Percentiles rank a stretch among this genome's conserved stretches.
Conservation (phyloP, 1,140 invertebrate species). For the Triops cancriformis region DNA sequence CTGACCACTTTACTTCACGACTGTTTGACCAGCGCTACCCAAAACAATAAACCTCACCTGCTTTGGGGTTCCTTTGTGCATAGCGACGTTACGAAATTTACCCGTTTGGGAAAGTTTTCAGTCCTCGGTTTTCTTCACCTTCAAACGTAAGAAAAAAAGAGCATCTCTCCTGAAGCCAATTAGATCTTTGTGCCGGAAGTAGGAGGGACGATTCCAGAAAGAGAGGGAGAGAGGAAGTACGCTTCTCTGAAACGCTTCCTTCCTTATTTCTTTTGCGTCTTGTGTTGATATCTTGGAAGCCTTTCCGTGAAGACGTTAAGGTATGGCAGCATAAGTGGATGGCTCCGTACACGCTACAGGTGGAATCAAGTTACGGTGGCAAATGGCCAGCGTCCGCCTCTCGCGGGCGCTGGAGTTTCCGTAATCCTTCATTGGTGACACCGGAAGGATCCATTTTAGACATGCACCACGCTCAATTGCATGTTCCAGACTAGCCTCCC, state of each 20-base stretch:
- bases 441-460: conserved; percentile 13
- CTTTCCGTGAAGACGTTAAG: background rate
- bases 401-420: background rate
- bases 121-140: too few species aligned
- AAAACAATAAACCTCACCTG: too few species aligned
- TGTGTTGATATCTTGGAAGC: background rate
- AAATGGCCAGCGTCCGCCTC: conserved; percentile 8
- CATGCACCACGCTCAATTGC: background rate
- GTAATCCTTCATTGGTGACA: conserved; percentile 5
- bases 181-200: background rate
- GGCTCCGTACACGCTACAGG: background rate
- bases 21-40: too few species aligned
- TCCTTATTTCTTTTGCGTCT: background rate
- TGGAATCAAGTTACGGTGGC: conserved; percentile 3
- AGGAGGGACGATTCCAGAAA: background rate
- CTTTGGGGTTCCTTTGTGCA: too few species aligned
- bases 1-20: background rate
- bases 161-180: background rate
- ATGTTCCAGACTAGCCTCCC: background rate
- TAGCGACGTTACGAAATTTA: too few species aligned
- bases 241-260: background rate
- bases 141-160: background rate
- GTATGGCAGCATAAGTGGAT: background rate
- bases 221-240: background rate
- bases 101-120: too few species aligned